Evolutionary conservation across 2,888 invertebrate genomes (phyloP), one percentile per base, ranked within the genome.

Genomic region (Romanomermis culicivorax): DNA sequence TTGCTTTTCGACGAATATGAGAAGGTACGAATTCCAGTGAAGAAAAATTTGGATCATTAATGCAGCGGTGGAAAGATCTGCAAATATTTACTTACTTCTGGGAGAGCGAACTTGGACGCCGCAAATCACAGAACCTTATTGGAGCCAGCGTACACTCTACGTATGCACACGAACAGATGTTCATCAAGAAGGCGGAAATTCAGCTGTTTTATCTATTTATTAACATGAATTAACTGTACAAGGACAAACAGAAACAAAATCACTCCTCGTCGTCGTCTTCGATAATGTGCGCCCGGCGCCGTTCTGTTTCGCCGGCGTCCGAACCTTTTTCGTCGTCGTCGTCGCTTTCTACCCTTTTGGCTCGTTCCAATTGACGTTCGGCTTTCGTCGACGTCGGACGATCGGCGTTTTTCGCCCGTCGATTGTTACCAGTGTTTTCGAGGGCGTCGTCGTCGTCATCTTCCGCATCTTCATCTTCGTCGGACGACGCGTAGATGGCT

Each of bases 341-440:
- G 25, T 53, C 52, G 55, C 60, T 63, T 61, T 59, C 56, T 59
- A 42, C 29, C 26, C 43, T 23, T 27, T 59, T 56, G 2, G 57
- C 56, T 11, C 23, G 45, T 23, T 45, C 45, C 45, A 45, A 45
- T 23, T 45, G 11, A 4, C 20, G 4, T 11, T 45, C 23, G 7
- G 7, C 20, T 49, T 26, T 49, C 50, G 24, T 25, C 20, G 7
- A 23, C 4, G 11, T 45, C 47, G 14, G 23, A 14, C 14, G 7
- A 36, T 17, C 14, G 14, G 47, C 7, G 7, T 11, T 7, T 11
- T 23, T 23, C 11, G 4, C 24, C 20, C 24, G 7, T 45, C 20
- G 11, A 27, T 26, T 20, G 27, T 20, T 7, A 7, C 4, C 27
- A 45, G 11, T 23, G 27, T 27, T 49, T 23, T 20, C 50, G 27